Evolutionary conservation across 2,888 invertebrate species (phyloP).

Genomic region (Oxyscelio sp.): DNA sequence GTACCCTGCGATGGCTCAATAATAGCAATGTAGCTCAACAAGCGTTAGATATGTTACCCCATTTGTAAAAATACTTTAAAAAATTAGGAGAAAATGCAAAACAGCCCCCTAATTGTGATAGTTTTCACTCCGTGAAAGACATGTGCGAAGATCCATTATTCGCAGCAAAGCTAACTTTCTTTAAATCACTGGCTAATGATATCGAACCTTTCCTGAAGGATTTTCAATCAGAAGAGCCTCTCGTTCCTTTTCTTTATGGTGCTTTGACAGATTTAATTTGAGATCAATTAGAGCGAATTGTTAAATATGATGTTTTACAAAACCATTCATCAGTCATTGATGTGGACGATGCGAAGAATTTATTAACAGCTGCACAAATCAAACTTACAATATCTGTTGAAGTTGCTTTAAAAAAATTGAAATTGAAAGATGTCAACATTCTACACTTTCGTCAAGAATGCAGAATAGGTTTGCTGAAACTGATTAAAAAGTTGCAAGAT

Average conservation of each 20-base stretch:
- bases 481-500: conserved; percentile 20
- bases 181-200: conserved; percentile 52
- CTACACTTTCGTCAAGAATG: conserved; percentile 33
- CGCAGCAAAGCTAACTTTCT: conserved; percentile 56
- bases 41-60: background rate
- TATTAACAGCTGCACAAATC: conserved; percentile 27
- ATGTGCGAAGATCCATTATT: conserved; percentile 50
- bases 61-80: background rate
- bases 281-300: conserved; percentile 39
- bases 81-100: background rate
- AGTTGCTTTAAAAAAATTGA: conserved; percentile 25
- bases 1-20: background rate
- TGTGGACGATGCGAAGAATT: conserved; percentile 33
- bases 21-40: background rate
- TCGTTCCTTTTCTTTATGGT: conserved; percentile 61
- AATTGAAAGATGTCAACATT: conserved; percentile 6
- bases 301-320: conserved; percentile 29
- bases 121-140: conserved; percentile 45
- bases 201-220: conserved; percentile 68
- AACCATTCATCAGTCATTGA: background rate
- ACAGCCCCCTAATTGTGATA: conserved; percentile 36
- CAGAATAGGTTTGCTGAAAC: conserved; percentile 5
- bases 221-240: conserved; percentile 63
- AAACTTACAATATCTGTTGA: conserved; percentile 41
- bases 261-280: background rate